phyloP scores from a whole-genome alignment of 2,113 vertebrate species.

The Cyphomyrus plagiostoma region DNA sequence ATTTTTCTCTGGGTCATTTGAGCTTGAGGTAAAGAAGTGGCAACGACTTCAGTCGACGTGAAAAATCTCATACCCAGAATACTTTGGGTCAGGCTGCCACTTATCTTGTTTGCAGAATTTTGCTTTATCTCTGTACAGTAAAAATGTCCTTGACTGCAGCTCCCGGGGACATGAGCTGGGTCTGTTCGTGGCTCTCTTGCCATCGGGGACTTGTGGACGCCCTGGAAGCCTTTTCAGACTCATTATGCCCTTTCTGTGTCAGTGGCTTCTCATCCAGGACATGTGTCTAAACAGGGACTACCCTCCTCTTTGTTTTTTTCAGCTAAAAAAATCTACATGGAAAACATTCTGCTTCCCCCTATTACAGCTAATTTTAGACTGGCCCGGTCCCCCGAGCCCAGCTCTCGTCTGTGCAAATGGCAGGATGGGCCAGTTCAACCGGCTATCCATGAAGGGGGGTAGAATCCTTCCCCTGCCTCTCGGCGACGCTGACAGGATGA shows the following conservation, averaged over 20 bases:
- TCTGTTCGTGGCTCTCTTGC: background rate
- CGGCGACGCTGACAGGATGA: background rate
- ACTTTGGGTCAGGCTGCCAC: background rate
- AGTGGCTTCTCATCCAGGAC: constrained; percentile 6
- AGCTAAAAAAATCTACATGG: constrained; percentile 13
- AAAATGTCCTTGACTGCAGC: background rate
- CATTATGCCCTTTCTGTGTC: background rate
- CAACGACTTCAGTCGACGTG: background rate
- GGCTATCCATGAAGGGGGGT: background rate
- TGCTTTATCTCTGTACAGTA: background rate
- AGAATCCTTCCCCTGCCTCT: background rate
- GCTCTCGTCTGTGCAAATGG: background rate
- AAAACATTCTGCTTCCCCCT: background rate
- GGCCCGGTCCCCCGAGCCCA: background rate
- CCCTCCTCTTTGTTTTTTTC: constrained; percentile 20
- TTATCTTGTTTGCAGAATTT: background rate
- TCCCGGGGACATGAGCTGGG: background rate
- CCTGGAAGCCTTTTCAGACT: background rate
- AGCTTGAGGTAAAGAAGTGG: background rate
- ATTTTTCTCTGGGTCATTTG: constrained; percentile 13
- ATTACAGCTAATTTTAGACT: constrained; percentile 15
- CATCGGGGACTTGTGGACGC: background rate
- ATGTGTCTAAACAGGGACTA: background rate
- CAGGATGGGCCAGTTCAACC: background rate
- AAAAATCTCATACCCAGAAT: background rate